A percentile compares a stretch with the other conserved stretches of the same genome.
Conservation (phyloP, 2,888 invertebrate genomes). For the Caenorhabditis japonica region DNA sequence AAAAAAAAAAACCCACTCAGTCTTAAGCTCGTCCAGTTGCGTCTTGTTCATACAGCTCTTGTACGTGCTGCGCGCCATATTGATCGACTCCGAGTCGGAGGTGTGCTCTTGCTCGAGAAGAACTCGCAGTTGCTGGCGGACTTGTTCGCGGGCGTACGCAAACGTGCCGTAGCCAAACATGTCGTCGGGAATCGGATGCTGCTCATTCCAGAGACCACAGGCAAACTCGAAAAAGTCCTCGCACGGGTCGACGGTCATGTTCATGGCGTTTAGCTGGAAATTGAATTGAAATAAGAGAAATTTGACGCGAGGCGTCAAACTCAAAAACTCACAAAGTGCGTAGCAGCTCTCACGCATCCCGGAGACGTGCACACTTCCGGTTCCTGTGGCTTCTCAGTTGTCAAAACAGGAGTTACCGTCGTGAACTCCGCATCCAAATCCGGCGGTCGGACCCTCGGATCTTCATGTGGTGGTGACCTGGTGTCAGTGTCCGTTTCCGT, state of each 20-base stretch:
- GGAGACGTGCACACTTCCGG: conserved; percentile 65
- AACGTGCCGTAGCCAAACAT: conserved; percentile 75
- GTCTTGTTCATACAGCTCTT: conserved; percentile 72
- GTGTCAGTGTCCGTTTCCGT: conserved; percentile 18
- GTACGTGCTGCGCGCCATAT: conserved; percentile 70
- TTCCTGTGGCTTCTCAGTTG: conserved; percentile 31
- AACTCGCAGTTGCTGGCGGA: conserved; percentile 71
- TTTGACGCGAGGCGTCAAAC: background rate
- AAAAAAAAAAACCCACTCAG: conserved; percentile 40
- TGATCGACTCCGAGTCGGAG: conserved; percentile 70
- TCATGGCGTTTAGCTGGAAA: conserved; percentile 75
- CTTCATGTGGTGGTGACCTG: background rate
- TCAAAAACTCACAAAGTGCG: conserved; percentile 60
- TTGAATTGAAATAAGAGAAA: conserved; percentile 4
- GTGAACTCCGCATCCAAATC: background rate
- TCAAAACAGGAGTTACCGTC: background rate
- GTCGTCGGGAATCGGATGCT: conserved; percentile 76
- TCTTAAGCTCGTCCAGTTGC: conserved; percentile 64
- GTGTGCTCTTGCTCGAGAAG: conserved; percentile 66
- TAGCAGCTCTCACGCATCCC: conserved; percentile 71
- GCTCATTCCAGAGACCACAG: conserved; percentile 76
- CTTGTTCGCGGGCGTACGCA: conserved; percentile 73
- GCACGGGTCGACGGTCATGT: conserved; percentile 75
- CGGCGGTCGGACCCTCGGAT: conserved; percentile 6
- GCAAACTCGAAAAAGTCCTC: conserved; percentile 77